phyloP scores from a whole-genome alignment of 2,888 invertebrate species.

The Euphydryas editha region DNA sequence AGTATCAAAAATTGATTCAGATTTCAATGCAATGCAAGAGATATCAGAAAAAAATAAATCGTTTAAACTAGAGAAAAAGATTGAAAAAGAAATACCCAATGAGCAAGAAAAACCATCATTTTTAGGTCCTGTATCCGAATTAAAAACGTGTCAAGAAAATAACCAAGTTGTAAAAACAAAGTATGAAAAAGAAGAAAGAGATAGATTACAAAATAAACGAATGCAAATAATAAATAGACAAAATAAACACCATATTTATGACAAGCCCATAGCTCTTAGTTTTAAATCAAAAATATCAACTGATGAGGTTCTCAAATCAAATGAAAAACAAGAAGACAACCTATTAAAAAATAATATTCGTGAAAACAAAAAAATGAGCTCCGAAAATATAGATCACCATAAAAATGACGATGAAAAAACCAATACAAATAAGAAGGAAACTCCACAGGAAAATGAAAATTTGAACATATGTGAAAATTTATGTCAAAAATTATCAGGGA shows the following conservation, averaged over 20 bases:
- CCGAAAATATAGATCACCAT: not conserved
- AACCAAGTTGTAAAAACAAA: not conserved
- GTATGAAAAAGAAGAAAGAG: not conserved
- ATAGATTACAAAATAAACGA: slow-evolving; percentile 61
- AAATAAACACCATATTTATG: slow-evolving; percentile 50
- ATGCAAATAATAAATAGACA: slow-evolving; percentile 63
- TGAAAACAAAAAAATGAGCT: not conserved
- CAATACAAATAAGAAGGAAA: not conserved
- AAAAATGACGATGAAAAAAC: not conserved
- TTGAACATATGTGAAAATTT: not conserved
- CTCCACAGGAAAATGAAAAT: not conserved
- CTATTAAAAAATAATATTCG: not conserved
- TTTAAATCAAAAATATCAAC: slow-evolving; percentile 52
- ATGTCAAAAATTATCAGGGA: slow-evolving; percentile 9
- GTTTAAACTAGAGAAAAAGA: not conserved
- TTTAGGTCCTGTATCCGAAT: not conserved
- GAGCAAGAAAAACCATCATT: not conserved
- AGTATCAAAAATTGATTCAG: not conserved
- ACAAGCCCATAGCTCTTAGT: slow-evolving; percentile 59
- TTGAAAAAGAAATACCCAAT: not conserved
- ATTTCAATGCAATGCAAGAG: not conserved
- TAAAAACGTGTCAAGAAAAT: not conserved
- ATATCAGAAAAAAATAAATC: not conserved
- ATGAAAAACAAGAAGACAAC: not conserved
- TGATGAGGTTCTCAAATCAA: slow-evolving; percentile 9